Conservation (phyloP, 2,797 vertebrate species). For the Chiloscyllium punctatum region DNA sequence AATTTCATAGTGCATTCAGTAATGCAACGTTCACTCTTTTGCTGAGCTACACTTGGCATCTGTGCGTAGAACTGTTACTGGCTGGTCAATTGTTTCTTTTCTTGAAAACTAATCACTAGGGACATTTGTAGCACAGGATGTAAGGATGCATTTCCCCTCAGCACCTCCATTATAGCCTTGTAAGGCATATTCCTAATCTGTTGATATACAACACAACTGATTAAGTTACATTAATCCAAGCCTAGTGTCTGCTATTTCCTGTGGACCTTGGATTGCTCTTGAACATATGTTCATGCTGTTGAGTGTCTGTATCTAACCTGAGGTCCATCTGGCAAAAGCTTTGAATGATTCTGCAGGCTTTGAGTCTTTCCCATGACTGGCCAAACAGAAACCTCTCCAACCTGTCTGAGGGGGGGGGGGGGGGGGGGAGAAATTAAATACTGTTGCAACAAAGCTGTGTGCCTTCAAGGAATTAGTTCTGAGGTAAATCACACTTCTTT, state of each 20-base stretch:
- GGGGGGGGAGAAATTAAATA: background rate
- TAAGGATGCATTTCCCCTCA: background rate
- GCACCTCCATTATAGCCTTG: background rate
- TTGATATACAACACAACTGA: background rate
- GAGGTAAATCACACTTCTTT: background rate
- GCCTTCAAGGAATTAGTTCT: background rate
- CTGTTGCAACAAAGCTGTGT: background rate
- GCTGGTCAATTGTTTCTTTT: background rate
- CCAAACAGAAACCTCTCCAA: background rate
- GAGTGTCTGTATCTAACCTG: background rate
- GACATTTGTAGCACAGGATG: background rate
- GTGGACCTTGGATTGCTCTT: background rate
- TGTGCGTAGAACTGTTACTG: background rate
- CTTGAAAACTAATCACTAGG: background rate
- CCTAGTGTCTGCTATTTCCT: background rate
- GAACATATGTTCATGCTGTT: background rate
- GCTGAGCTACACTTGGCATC: background rate
- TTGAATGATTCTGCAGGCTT: background rate
- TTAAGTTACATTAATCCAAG: background rate
- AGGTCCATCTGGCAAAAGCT: background rate
- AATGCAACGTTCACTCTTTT: too few species aligned
- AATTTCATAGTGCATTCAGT: background rate
- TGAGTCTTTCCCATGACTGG: background rate
- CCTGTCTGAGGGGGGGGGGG: background rate
- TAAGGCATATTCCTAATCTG: background rate